Conservation (phyloP, 2,113 vertebrate species). For the Phycodurus eques region DNA sequence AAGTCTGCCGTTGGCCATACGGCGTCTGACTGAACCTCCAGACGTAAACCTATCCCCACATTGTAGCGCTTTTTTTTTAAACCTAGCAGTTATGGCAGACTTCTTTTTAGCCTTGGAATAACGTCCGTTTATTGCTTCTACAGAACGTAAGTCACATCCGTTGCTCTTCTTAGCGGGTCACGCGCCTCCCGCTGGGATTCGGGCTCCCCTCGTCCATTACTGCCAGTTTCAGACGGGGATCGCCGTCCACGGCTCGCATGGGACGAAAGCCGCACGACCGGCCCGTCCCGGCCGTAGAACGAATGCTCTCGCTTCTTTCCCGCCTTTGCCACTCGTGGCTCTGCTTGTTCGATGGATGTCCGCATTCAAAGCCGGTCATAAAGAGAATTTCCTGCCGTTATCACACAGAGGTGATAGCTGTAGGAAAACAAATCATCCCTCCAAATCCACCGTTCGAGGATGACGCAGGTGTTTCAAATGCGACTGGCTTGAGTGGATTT, state of each 20-base stretch:
- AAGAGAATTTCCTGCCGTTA: constrained; percentile 15
- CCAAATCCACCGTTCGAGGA: constrained; percentile 18
- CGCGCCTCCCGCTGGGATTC: constrained; percentile 30
- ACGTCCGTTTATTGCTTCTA: constrained; percentile 3
- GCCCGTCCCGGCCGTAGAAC: constrained; percentile 39
- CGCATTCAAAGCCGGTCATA: constrained; percentile 15
- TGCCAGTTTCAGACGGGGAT: constrained; percentile 24
- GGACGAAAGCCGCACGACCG: constrained; percentile 45
- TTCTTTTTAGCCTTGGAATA: background rate
- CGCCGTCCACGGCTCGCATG: constrained; percentile 38
- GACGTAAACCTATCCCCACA: constrained; percentile 11
- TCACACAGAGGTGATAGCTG: constrained; percentile 23
- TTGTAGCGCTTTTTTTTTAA: constrained; percentile 5
- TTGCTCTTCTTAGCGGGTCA: constrained; percentile 29
- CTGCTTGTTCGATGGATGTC: constrained; percentile 43
- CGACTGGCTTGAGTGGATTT: background rate
- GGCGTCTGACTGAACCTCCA: constrained; percentile 9
- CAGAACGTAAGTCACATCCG: background rate
- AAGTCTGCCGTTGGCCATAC: no score
- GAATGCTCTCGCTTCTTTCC: constrained; percentile 50
- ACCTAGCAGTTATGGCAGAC: background rate
- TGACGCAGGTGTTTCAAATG: constrained; percentile 6
- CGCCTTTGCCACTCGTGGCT: constrained; percentile 30
- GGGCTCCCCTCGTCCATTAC: constrained; percentile 17
- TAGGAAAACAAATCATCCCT: background rate